Base-by-base conservation (phyloP, 1,140 invertebrate genomes). In the Venustaconcha ellipsiformis region DNA sequence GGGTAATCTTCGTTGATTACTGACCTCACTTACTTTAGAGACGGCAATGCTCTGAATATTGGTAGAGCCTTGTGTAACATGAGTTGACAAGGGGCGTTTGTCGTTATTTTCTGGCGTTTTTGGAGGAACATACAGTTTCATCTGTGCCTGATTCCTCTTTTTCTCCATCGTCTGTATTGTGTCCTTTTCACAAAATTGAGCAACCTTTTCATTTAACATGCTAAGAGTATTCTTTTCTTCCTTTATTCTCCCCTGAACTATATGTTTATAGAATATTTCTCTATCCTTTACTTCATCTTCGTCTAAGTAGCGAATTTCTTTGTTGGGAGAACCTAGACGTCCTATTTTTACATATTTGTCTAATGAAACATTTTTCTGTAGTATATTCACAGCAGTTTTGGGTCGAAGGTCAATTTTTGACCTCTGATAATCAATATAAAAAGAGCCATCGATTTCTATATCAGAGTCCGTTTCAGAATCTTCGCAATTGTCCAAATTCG, bases 221-320 rank as follows among this genome's bases (percentile, higher is more conserved):
- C 72, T 20, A 5, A 60, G 64, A 37, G 58, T 71, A 64, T 60
- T 67, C 57, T 76, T 76, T 37, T 76, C 75, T 37, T 58, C 37
- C 18, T 55, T 57, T n/a, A 76, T 76, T 37, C 75, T 26, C 57
- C 62, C 71, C 23, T 76, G 14, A 14, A 76, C 75, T 56, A 76
- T 23, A 62, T 76, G 70, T 48, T 62, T 58, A 58, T 76, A 76
- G 23, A 76, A 72, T 14, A 60, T 56, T 17, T 64, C 75, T 26
- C 75, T 56, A 57, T 76, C 75, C 23, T 72, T 76, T 20, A 76
- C n/a, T 55, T 76, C 75, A 57, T 76, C 75, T 12, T 76, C 75
- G 56, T 76, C 75, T 59, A 76, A 76, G 55, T 76, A 76, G 18
- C 70, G 57, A 14, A 72, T 58, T 57, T 76, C 69, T 20, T 58